Conservation (phyloP, 2,888 invertebrate species). For the Heliconius ethilla region DNA sequence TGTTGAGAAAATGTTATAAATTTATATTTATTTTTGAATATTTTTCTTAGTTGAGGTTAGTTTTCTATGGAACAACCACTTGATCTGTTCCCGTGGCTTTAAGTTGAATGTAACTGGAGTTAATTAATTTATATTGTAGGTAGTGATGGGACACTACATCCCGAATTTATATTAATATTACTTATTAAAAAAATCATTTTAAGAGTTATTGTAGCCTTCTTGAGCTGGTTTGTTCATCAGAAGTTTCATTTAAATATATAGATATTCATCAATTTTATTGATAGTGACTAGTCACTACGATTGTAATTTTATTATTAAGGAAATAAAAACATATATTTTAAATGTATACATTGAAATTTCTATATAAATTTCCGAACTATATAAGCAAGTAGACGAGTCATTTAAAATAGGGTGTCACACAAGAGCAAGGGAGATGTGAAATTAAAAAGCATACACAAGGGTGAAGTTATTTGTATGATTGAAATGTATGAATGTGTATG, state of each 20-base stretch:
- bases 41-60: neutral
- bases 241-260: neutral
- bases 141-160: neutral
- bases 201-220: too few relatives aligned
- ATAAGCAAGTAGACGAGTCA: neutral
- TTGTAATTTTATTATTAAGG: neutral
- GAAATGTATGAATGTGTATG: constrained; percentile 21
- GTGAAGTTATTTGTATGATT: constrained; percentile 19
- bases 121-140: neutral
- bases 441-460: constrained; percentile 43
- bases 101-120: too few relatives aligned
- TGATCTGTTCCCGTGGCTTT: neutral
- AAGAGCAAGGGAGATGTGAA: constrained; percentile 47
- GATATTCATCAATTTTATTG: neutral
- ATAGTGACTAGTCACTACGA: neutral
- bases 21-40: neutral
- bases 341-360: neutral
- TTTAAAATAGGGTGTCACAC: constrained; percentile 33
- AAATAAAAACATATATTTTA: neutral
- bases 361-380: neutral
- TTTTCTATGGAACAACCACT: neutral
- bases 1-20: neutral
- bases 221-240: too few relatives aligned
- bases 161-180: too few relatives aligned
- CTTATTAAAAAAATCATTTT: neutral